Conservation (phyloP, 2,797 vertebrate species). For the Enteromius paludinosus region DNA sequence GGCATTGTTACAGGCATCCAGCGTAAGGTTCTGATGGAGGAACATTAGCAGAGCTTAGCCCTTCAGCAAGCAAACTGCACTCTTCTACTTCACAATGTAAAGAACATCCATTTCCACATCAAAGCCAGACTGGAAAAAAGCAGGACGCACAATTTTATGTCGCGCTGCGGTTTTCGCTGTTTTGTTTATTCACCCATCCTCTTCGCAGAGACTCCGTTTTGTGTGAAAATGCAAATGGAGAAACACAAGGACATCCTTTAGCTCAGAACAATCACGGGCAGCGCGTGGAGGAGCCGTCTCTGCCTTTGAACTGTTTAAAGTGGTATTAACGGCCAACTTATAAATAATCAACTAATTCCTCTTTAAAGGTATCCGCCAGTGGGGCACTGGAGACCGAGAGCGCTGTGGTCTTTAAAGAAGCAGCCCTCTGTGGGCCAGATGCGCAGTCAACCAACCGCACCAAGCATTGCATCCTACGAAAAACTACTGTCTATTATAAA, state of each 20-base stretch:
- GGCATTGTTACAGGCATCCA: constrained; percentile 8
- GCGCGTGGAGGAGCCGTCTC: constrained; percentile 75
- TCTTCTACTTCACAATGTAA: constrained; percentile 80
- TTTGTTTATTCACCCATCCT: constrained; percentile 78
- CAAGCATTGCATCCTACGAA: background rate
- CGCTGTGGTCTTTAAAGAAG: constrained; percentile 54
- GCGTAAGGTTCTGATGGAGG: background rate
- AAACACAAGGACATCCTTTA: constrained; percentile 83
- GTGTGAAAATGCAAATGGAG: constrained; percentile 88
- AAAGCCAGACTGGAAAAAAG: constrained; percentile 81
- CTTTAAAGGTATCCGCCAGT: constrained; percentile 73
- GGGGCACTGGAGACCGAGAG: constrained; percentile 37
- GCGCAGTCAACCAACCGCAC: background rate
- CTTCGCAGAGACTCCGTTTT: constrained; percentile 88
- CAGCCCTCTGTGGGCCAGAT: constrained; percentile 15
- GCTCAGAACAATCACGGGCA: constrained; percentile 81
- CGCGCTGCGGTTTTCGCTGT: constrained; percentile 73
- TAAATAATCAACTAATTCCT: constrained; percentile 87
- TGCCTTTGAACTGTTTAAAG: constrained; percentile 90
- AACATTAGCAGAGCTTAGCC: constrained; percentile 32
- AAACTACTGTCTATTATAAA: background rate
- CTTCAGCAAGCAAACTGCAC: constrained; percentile 77
- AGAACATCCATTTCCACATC: constrained; percentile 91
- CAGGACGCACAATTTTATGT: constrained; percentile 90
- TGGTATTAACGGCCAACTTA: constrained; percentile 82